Percentiles rank a stretch among this genome's conserved stretches.
Conservation (phyloP, 1,140 invertebrate species). For the Platyscapa corneri region DNA sequence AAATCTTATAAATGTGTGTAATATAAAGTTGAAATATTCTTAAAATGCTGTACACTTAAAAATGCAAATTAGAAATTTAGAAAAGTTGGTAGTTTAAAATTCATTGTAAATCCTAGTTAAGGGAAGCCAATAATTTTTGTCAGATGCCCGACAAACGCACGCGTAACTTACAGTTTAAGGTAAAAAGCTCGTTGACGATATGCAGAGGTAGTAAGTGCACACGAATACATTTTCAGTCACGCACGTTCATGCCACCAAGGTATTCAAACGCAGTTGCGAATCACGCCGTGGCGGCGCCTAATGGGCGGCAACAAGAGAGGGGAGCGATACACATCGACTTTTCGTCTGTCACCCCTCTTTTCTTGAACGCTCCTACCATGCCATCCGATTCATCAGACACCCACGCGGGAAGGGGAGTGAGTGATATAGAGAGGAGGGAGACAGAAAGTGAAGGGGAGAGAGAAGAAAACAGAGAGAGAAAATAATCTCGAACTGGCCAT, state of each 20-base stretch:
- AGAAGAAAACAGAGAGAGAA: too few relatives aligned
- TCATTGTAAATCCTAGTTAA: too few relatives aligned
- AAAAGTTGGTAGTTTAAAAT: too few relatives aligned
- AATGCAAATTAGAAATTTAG: too few relatives aligned
- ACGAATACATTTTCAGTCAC: background rate
- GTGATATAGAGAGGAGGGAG: too few relatives aligned
- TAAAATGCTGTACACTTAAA: too few relatives aligned
- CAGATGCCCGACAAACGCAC: too few relatives aligned
- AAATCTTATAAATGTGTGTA: too few relatives aligned
- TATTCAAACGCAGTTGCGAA: conserved; percentile 66
- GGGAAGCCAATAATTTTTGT: background rate
- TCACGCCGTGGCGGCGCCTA: conserved; percentile 73
- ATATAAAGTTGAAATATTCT: too few relatives aligned
- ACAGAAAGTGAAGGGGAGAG: too few relatives aligned
- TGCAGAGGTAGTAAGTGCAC: background rate
- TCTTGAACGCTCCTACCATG: background rate
- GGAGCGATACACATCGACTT: conserved; percentile 57
- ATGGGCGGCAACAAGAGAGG: conserved; percentile 72
- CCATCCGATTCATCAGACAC: background rate
- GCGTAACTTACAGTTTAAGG: background rate
- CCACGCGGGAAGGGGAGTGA: conserved; percentile 1
- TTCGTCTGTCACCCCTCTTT: background rate
- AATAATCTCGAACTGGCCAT: background rate
- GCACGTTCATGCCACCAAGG: conserved; percentile 40
- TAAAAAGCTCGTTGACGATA: background rate